These are phyloP conservation scores for Hermatobates lingyangjiaoensis DNA, from an alignment of 1,140 invertebrate genomes.

Conservation along the genomic window DNA sequence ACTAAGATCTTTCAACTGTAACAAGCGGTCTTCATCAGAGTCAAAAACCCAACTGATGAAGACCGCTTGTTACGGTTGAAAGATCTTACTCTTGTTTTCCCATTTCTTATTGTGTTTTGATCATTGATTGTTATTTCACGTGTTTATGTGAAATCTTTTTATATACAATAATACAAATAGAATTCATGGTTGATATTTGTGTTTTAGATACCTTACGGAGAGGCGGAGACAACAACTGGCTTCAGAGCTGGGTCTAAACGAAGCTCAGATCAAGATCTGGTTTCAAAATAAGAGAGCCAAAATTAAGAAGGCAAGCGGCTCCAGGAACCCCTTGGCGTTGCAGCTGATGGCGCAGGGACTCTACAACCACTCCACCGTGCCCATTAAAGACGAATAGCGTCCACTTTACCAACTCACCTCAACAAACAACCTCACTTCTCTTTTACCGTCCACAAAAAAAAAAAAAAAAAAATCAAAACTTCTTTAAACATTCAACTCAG, in stretches of 20 bases:
- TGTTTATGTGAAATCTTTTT: no score
- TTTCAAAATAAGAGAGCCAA: slow-evolving; percentile 98
- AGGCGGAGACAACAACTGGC: slow-evolving; percentile 78
- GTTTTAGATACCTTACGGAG: slow-evolving; percentile 66
- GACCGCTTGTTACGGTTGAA: no score
- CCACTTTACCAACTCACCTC: no score
- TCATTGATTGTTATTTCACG: no score
- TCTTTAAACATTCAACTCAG: slow-evolving; percentile 8
- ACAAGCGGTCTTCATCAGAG: no score
- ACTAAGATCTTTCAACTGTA: no score
- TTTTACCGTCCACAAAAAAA: slow-evolving; percentile 45
- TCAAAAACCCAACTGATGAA: no score
- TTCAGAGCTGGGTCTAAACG: slow-evolving; percentile 78
- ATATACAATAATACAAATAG: no score
- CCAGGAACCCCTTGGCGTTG: slow-evolving; percentile 73
- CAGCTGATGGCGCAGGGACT: slow-evolving; percentile 90
- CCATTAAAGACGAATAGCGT: slow-evolving; percentile 7
- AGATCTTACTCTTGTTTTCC: no score
- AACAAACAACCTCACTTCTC: background rate
- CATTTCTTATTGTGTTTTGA: no score
- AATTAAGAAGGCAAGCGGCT: slow-evolving; percentile 85
- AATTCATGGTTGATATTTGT: no score
- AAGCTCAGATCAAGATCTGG: slow-evolving; percentile 98
- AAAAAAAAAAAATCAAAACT: no score
- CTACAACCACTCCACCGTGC: slow-evolving; percentile 76